Base-by-base conservation (phyloP, 2,113 vertebrate species). In the Ceuthmochares aereus region DNA sequence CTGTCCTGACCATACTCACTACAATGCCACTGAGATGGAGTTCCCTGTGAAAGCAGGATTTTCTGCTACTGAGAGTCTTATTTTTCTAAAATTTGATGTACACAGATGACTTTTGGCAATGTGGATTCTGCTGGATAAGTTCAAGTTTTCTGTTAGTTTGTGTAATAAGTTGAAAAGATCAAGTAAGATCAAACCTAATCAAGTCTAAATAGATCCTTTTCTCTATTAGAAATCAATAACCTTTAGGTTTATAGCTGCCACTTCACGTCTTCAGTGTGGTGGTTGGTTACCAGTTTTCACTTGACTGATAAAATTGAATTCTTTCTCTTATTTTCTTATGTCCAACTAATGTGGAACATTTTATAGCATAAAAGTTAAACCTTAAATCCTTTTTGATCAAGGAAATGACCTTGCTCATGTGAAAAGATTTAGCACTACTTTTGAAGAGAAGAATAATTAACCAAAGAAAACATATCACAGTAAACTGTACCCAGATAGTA, bases 361-460 rank as follows among this genome's bases (percentile, higher is more conserved):
- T 88, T 93, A 12, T 8, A 52, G 34, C 15, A 75, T 63, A 62
- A 76, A 84, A 68, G 19, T 34, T 76, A 91, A 81, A 76, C 32
- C 43, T 87, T 82, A 76, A 90, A 76, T 91, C 51, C 23, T 67
- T 84, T 92, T 86, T 80, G 75, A 90, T 86, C 63, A 69, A 80
- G 83, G 75, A 92, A 86, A 69, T 70, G 5, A 43, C 70, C 80
- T 83, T 34, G 42, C n/a, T 83, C 86, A 52, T 74, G 29, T 73
- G 82, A 69, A 78, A 83, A 58, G 82, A n/a, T 63, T 68, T 74
- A 64, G 49, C 86, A 54, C 30, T 68, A 25, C 81, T 83, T 81
- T 26, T 78, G 74, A 63, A 82, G 54, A 68, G 77, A 62, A 73
- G 29, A 69, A 74, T 68, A 68, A 82, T 73, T 52, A 68, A 83